Percentiles rank a stretch among this genome's conserved stretches.
Evolutionary conservation across 1,140 invertebrate species (phyloP).

Genomic region (Euwallacea similis): DNA sequence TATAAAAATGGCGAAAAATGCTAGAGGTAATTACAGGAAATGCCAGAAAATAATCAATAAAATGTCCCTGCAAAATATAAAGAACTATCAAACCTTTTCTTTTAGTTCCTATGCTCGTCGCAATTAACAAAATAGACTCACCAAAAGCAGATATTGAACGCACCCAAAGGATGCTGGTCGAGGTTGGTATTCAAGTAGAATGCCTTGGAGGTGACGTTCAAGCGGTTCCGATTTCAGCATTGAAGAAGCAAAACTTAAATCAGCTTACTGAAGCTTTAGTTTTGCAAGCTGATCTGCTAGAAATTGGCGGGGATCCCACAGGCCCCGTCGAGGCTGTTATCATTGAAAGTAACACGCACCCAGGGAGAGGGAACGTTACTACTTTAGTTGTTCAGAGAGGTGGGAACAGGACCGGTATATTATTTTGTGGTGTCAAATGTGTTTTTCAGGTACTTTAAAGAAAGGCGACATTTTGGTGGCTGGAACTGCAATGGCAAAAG

Average conservation of each 20-base stretch:
- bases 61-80: neutral
- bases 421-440: neutral
- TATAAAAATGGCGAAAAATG: conserved; percentile 73
- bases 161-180: conserved; percentile 73
- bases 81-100: neutral
- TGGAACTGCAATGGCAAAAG: conserved; percentile 81
- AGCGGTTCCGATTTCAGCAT: conserved; percentile 87
- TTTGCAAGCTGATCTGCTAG: conserved; percentile 85
- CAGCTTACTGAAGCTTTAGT: conserved; percentile 82
- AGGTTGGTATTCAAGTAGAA: conserved; percentile 83
- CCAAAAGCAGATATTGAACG: conserved; percentile 78
- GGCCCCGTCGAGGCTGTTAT: conserved; percentile 88
- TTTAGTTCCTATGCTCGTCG: conserved; percentile 93
- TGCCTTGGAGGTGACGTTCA: conserved; percentile 91
- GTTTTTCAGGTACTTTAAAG: conserved; percentile 68
- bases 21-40: conserved; percentile 59
- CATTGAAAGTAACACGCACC: conserved; percentile 82
- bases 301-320: conserved; percentile 77
- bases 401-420: conserved; percentile 16
- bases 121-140: conserved; percentile 99
- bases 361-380: conserved; percentile 78
- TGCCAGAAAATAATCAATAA: neutral
- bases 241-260: conserved; percentile 80
- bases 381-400: conserved; percentile 86
- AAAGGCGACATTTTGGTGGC: conserved; percentile 82